A percentile compares a stretch with the other conserved stretches of the same genome.
Evolutionary conservation across 2,113 vertebrate species (phyloP).

Genomic region (Struthidea cinerea): DNA sequence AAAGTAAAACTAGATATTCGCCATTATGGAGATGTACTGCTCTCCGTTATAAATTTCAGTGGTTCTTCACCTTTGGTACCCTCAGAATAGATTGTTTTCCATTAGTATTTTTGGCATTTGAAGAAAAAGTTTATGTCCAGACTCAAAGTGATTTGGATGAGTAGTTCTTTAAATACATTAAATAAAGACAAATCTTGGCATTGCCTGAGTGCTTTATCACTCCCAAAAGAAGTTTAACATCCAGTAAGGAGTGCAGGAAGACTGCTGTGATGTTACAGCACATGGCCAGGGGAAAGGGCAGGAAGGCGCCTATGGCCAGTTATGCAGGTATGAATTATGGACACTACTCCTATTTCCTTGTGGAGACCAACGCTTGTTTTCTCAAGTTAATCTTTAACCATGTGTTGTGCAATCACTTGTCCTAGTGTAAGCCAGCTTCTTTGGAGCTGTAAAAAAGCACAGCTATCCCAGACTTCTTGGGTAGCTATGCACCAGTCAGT

Average conservation of each 20-base stretch:
- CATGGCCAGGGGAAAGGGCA: accelerated
- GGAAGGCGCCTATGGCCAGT: neutral
- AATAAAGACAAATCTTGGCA: neutral
- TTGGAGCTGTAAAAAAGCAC: neutral
- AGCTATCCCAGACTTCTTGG: neutral
- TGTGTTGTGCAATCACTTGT: neutral
- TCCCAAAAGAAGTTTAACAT: neutral
- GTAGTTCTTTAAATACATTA: neutral
- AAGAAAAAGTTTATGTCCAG: neutral
- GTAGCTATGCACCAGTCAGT: neutral
- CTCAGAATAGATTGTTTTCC: neutral
- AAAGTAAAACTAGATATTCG: neutral
- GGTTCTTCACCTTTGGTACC: neutral
- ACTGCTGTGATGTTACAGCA: neutral
- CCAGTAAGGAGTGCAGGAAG: neutral
- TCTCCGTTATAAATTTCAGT: neutral
- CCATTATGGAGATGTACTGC: neutral
- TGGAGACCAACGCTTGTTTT: neutral
- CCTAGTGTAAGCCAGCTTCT: neutral
- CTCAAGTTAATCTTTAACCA: neutral
- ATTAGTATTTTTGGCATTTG: neutral
- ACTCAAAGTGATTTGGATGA: neutral
- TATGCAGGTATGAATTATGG: neutral
- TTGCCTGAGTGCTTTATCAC: neutral
- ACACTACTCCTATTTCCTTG: neutral